Conservation (phyloP, 2,113 vertebrate genomes). For the Plestiodon gilberti region DNA sequence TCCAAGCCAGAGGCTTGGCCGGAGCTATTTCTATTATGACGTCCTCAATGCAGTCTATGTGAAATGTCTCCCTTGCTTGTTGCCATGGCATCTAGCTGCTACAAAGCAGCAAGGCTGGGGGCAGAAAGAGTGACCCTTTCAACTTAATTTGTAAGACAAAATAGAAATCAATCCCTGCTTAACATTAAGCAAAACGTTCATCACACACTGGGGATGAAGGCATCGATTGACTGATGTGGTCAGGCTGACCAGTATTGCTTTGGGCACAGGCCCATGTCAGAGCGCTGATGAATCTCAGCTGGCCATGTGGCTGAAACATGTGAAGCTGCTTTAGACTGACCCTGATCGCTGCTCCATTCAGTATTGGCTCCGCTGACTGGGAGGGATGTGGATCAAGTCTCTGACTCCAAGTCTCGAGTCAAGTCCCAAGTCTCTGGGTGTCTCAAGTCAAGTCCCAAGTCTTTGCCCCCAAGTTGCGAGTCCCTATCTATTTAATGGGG, state of each 20-base stretch:
- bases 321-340: no score
- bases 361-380: no score
- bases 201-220: neutral
- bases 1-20: neutral
- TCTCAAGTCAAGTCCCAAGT: no score
- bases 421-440: no score
- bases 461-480: no score
- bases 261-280: neutral
- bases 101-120: neutral
- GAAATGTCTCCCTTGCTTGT: neutral
- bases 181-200: neutral
- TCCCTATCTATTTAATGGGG: no score
- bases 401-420: no score
- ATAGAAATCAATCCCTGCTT: neutral
- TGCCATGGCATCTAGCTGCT: neutral
- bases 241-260: neutral
- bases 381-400: no score
- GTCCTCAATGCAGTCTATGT: neutral
- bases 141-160: neutral
- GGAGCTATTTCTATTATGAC: neutral
- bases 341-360: no score
- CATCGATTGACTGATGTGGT: neutral
- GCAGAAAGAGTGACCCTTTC: neutral
- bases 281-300: neutral
- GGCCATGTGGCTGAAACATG: no score